A percentile compares a stretch with the other conserved stretches of the same genome.
Conservation (phyloP, 2,113 vertebrate species). For the Cebus imitator region DNA sequence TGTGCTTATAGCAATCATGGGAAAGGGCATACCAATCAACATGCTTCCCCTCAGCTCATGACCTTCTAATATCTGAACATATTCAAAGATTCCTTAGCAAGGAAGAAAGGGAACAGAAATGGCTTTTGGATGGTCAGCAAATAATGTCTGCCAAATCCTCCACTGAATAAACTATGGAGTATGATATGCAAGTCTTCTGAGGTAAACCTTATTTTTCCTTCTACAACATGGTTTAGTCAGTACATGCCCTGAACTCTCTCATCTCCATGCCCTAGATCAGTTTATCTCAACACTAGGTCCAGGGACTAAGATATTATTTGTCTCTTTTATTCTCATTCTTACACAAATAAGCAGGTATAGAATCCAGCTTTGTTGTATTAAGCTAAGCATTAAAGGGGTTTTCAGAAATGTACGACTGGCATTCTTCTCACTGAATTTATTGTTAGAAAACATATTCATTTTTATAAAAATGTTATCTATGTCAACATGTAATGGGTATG, state of each 20-base stretch:
- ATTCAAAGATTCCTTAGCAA: not conserved
- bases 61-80: not conserved
- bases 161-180: not conserved
- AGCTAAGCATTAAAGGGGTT: not conserved
- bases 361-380: conserved; percentile 34
- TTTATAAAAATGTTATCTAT: conserved; percentile 26
- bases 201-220: not conserved
- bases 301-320: not conserved
- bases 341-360: not conserved
- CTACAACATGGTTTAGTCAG: accelerated
- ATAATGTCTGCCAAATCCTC: not conserved
- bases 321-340: not conserved
- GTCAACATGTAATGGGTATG: not conserved
- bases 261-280: not conserved
- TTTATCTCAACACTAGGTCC: not conserved
- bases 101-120: not conserved
- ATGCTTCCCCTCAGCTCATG: not conserved
- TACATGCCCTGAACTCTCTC: not conserved
- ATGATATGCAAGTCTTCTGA: not conserved
- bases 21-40: not conserved
- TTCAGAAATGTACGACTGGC: not conserved
- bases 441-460: conserved; percentile 35
- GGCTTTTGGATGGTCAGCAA: not conserved
- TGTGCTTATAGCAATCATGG: not conserved
- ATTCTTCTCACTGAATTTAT: conserved; percentile 32